Evolutionary conservation across 2,113 vertebrate genomes (phyloP), one percentile per base, ranked within the genome.

Genomic region (Thermophis baileyi): DNA sequence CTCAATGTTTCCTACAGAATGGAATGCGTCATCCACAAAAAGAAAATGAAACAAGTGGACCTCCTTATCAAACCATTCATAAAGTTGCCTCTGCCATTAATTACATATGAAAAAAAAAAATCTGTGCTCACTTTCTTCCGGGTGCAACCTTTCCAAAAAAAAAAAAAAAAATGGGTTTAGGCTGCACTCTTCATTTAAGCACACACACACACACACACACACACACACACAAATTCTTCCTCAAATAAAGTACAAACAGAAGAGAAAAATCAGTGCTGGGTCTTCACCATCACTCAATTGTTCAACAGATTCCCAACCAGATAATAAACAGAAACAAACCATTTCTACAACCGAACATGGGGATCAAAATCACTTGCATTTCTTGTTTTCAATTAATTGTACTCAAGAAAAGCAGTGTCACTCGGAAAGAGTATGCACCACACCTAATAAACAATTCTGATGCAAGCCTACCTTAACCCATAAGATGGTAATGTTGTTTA

Each of bases 101-200:
- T 63, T 7, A 35, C 54, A 30, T 47, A 12, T 12, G 54, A n/a
- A 53, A 10, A 40, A 57, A 53, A 46, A 3, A 14, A 51, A 25
- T 81, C 47, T 60, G 89, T 1, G 81, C 81, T 90, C 54, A 0
- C 22, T 87, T 63, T 87, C 54, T 30, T 93, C 92, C 24, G n/a
- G 92, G 89, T 93, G 89, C 53, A 24, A 2, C 92, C 81, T 27
- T 74, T 93, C 92, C 89, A 87, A n/a, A n/a, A n/a, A n/a, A n/a
- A n/a, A 63, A 25, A 18, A 10, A n/a, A 7, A 47, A n/a, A 12
- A 8, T 87, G 92, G 92, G 74, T 87, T 93, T 63, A 87, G 92
- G 92, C 46, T 22, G 46, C 92, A 87, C 92, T 53, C 92, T 93
- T 93, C 92, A 93, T 90, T 44, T 35, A 44, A 87, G 92, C 53